Conservation (phyloP, 1,140 invertebrate genomes). For the Agrypnia vestita region DNA sequence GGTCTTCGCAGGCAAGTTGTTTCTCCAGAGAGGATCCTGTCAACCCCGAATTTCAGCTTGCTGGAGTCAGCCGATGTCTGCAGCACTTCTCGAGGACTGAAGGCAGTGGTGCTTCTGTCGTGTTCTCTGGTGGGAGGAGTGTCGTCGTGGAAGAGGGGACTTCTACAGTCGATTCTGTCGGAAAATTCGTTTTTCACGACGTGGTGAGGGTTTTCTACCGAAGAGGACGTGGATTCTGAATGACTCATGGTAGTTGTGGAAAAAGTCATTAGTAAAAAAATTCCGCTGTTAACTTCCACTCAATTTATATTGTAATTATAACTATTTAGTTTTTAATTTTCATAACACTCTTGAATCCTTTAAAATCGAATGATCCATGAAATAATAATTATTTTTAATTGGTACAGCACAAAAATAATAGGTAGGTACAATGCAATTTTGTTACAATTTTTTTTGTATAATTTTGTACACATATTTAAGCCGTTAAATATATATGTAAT, state of each 20-base stretch:
- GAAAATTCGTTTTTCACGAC: slow-evolving; percentile 14
- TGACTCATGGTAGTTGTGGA: slow-evolving; percentile 31
- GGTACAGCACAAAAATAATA: no score
- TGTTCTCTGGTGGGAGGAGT: background rate
- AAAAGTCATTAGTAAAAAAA: slow-evolving; percentile 6
- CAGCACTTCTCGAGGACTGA: slow-evolving; percentile 3
- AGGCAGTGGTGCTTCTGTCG: background rate
- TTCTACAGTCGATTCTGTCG: slow-evolving; percentile 28
- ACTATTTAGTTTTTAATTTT: no score
- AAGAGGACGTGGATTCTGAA: slow-evolving; percentile 27
- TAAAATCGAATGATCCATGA: no score
- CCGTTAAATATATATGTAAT: no score
- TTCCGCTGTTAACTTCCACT: background rate
- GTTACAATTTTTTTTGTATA: no score
- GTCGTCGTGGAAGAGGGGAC: slow-evolving; percentile 1
- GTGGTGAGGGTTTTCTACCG: slow-evolving; percentile 27
- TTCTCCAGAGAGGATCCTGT: slow-evolving; percentile 64
- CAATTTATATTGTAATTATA: background rate
- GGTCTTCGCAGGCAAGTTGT: slow-evolving; percentile 36
- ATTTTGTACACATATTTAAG: no score
- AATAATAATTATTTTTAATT: no score
- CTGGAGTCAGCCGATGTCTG: slow-evolving; percentile 56
- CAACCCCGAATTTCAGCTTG: slow-evolving; percentile 68
- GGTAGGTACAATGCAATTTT: no score
- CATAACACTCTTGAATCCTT: no score